phyloP scores from a whole-genome alignment of 2,113 vertebrate genomes.

The Aegotheles bennettii region DNA sequence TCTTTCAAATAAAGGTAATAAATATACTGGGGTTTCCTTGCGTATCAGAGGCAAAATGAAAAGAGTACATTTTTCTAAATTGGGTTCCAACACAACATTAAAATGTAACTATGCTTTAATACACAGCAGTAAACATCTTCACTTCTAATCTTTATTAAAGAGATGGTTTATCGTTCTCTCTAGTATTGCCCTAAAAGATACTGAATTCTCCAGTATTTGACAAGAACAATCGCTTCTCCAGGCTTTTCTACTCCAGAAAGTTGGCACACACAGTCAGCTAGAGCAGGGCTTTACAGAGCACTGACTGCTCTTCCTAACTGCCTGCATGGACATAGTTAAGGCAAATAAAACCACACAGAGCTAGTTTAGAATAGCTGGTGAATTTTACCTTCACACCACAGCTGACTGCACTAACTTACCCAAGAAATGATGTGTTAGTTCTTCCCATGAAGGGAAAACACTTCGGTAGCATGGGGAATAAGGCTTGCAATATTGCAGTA shows the following conservation, averaged over 20 bases:
- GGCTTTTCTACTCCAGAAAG: background rate
- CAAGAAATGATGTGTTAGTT: background rate
- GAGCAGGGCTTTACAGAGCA: background rate
- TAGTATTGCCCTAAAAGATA: background rate
- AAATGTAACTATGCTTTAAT: background rate
- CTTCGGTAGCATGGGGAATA: accelerated
- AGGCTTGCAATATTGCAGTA: background rate
- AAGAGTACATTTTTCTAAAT: background rate
- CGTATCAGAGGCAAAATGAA: background rate
- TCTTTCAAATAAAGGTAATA: background rate
- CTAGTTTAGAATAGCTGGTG: background rate
- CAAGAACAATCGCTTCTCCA: background rate
- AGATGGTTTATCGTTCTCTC: background rate
- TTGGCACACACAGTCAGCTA: background rate
- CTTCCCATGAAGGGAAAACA: background rate
- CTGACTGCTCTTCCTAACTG: background rate
- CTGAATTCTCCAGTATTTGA: background rate
- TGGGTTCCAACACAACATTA: background rate
- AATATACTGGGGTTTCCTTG: background rate
- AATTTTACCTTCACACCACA: background rate
- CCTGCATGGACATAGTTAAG: background rate
- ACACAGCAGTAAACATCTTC: background rate
- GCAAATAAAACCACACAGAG: background rate
- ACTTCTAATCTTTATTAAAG: background rate
- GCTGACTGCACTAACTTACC: background rate